A percentile compares a stretch with the other conserved stretches of the same genome.
Evolutionary conservation across 2,888 invertebrate species (phyloP).

Genomic region (Plebejus anna): DNA sequence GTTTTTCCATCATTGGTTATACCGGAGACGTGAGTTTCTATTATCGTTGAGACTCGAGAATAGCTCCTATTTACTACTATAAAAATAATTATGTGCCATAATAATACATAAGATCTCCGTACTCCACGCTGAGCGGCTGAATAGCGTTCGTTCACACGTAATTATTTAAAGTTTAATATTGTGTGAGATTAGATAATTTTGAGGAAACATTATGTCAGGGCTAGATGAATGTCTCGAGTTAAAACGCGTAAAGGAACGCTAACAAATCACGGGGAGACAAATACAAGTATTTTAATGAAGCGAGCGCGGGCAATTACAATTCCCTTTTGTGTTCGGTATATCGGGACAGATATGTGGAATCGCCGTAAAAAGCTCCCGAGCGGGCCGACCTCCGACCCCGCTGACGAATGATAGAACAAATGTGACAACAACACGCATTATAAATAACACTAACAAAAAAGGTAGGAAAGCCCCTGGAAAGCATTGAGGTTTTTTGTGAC

Average conservation of each 20-base stretch:
- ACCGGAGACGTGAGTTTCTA: background rate
- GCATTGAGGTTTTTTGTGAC: background rate
- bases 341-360: conserved; percentile 45
- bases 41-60: background rate
- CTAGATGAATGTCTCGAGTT: conserved; percentile 37
- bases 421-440: conserved; percentile 20
- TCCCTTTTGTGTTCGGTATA: conserved; percentile 50
- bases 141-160: background rate
- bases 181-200: conserved; percentile 31
- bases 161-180: background rate
- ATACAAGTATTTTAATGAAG: conserved; percentile 74
- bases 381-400: conserved; percentile 50
- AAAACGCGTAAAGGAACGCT: conserved; percentile 51
- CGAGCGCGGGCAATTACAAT: conserved; percentile 61
- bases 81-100: background rate
- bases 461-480: background rate
- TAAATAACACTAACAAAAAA: conserved; percentile 22
- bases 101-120: background rate
- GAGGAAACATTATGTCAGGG: conserved; percentile 35
- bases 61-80: background rate
- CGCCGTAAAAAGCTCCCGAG: conserved; percentile 55
- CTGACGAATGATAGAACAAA: background rate
- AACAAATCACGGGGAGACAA: conserved; percentile 68
- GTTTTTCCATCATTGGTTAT: conserved; percentile 15
- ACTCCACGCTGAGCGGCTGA: background rate